Evolutionary conservation across 2,797 vertebrate species (phyloP), one percentile per base, ranked within the genome.

Genomic region (Bovichtus variegatus): DNA sequence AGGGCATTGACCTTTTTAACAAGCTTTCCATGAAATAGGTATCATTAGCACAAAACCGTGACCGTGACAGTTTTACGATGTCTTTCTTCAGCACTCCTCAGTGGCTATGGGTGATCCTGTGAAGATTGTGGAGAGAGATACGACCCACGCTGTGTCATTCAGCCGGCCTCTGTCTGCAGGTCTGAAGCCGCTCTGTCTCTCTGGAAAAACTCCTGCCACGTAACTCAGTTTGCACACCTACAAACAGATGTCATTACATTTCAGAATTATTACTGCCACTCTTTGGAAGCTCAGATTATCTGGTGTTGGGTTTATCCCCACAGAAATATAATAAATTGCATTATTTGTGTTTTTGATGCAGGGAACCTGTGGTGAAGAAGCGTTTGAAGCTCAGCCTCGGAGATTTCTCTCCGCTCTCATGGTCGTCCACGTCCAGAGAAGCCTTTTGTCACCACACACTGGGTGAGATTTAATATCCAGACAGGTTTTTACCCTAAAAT

Each of bases 41-140:
- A 47, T 61, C 18, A 75, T 75, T 51, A 31, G 46, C 60, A 47
- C 15, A 40, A 21, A 2, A 60, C 36, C 13, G 1, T 59, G 18
- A 54, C 23, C 12, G 19, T 70, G 50, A 62, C 47, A 70, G 43
- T 61, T 78, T 69, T 36, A 49, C 47, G 16, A 36, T 51, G 53
- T 71, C 44, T 69, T 31, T 70, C 12, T 50, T 44, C 67, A 91
- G 85, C 81, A 70, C 53, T 85, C 83, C 18, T 83, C 71, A 1
- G 62, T 91, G 51, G n/a, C 25, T 11, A 78, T 92, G 49, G 87
- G 91, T 60, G 81, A 92, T 80, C 78, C 69, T 38, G 31, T 46
- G 44, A 90, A 82, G 82, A 82, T 57, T 43, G 15, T 44, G 7
- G 78, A 91, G 51, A 87, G 21, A 51, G 12, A 81, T 74, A 92